Evolutionary conservation across 2,113 vertebrate species (phyloP).

Genomic region (Thalassarche chlororhynchos): DNA sequence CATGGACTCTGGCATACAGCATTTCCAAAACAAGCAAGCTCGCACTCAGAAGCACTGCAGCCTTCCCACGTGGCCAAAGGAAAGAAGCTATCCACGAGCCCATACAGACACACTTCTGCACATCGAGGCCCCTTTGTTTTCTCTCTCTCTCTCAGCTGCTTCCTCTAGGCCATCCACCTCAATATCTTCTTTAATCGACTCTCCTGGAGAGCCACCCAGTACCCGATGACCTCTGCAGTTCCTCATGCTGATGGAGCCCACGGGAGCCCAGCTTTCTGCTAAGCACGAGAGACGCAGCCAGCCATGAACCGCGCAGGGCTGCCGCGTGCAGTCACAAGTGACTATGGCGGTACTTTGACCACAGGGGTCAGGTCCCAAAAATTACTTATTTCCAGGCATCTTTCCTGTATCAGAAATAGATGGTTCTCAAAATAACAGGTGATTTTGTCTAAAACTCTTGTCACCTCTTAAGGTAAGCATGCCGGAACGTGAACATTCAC

Average conservation of each 20-base stretch:
- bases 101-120: background rate
- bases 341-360: background rate
- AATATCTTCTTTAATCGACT: background rate
- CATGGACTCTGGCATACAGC: too few relatives aligned
- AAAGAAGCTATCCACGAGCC: background rate
- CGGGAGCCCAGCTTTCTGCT: accelerated
- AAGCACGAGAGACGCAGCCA: background rate
- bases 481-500: background rate
- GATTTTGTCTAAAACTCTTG: background rate
- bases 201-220: background rate
- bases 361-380: background rate
- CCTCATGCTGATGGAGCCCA: background rate
- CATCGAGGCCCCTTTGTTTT: too few relatives aligned
- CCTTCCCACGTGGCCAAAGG: background rate
- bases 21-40: background rate
- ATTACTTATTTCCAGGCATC: background rate
- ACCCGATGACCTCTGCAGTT: background rate
- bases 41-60: too few relatives aligned
- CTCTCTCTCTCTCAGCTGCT: background rate
- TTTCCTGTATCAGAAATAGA: background rate
- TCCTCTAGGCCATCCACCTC: background rate
- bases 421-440: background rate
- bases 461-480: background rate
- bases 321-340: background rate
- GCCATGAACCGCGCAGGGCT: too few relatives aligned